phyloP scores from a whole-genome alignment of 2,797 vertebrate species.

The Brotula barbata region DNA sequence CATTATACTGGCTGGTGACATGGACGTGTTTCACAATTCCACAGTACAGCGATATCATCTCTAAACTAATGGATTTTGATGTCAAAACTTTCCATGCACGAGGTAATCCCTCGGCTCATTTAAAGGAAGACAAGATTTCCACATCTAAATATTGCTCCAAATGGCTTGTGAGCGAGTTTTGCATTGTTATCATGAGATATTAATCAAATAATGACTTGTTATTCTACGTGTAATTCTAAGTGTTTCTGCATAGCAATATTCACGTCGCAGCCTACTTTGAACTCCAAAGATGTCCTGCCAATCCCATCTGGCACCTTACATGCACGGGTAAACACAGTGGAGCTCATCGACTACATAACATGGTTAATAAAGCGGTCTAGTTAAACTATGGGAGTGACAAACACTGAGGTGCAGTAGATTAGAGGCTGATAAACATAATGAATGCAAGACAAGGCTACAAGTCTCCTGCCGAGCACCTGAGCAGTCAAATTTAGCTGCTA shows the following conservation, averaged over 20 bases:
- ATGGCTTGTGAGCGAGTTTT: not conserved
- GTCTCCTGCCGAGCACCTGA: conserved; percentile 25
- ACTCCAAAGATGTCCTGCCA: conserved; percentile 1
- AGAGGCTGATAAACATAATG: conserved; percentile 51
- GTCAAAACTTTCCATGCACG: no score
- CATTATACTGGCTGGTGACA: no score
- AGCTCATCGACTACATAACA: conserved; percentile 49
- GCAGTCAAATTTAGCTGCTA: conserved; percentile 20
- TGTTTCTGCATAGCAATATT: conserved; percentile 12
- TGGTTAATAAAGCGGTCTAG: conserved; percentile 60
- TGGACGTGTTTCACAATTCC: no score
- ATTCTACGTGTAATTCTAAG: conserved; percentile 3
- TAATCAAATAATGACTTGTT: conserved; percentile 19
- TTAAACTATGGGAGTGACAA: conserved; percentile 51
- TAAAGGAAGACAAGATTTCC: not conserved
- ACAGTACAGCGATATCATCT: no score
- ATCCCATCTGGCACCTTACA: conserved; percentile 19
- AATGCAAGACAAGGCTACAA: conserved; percentile 42
- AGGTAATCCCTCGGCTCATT: not conserved
- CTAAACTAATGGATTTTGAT: no score
- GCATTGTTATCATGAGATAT: not conserved
- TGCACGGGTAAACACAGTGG: conserved; percentile 6
- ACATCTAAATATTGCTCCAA: not conserved
- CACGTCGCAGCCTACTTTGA: conserved; percentile 2
- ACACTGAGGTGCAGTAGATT: conserved; percentile 53